Percentiles rank a stretch among this genome's conserved stretches.
These are phyloP conservation scores for Sclerurus mexicanus DNA, from an alignment of 2,113 vertebrate genomes.

Conservation along the genomic window DNA sequence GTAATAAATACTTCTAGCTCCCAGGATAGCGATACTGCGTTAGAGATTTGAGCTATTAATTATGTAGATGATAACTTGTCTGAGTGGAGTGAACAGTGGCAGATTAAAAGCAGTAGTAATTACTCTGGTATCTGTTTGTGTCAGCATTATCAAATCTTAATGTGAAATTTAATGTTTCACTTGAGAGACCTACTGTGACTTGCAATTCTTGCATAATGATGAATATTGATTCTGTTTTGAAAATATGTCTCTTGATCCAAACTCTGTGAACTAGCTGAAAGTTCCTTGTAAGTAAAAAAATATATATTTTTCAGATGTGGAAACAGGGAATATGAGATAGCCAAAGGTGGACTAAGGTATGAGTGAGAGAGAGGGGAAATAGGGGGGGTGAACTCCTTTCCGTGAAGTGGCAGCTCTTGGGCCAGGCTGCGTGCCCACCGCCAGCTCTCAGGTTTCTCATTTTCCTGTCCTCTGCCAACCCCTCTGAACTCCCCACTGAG, in stretches of 20 bases:
- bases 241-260: background rate
- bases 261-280: background rate
- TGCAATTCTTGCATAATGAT: background rate
- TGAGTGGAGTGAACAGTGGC: background rate
- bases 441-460: background rate
- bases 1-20: background rate
- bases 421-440: fast-evolving
- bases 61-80: background rate
- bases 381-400: background rate
- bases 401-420: background rate
- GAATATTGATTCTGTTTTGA: background rate
- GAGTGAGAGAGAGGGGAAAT: background rate
- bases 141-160: background rate
- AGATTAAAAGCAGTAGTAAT: background rate
- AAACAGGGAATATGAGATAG: background rate
- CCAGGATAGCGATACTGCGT: background rate
- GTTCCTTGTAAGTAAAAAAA: background rate
- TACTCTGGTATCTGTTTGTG: background rate
- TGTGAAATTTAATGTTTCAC: background rate
- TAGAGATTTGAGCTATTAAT: background rate
- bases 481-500: background rate
- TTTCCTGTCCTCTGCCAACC: background rate
- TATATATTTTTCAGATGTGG: background rate
- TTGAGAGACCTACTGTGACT: background rate
- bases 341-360: background rate